These are phyloP conservation scores for Chrysolina oricalcia DNA, from an alignment of 2,888 invertebrate species.

Conservation along the genomic window DNA sequence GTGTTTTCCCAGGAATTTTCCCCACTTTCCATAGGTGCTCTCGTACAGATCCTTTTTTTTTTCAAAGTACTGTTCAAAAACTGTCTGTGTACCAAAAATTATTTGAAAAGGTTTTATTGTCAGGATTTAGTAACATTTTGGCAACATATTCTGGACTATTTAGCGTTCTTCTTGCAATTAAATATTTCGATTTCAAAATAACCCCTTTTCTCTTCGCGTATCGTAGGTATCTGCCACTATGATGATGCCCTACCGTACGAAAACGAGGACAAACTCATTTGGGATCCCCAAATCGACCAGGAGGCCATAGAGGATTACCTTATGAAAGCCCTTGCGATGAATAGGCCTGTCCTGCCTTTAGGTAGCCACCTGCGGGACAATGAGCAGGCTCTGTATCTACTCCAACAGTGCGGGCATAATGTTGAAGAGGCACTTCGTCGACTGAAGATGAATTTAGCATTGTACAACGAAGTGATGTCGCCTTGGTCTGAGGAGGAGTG, in stretches of 20 bases:
- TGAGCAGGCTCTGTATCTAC: slow-evolving; percentile 90
- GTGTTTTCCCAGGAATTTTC: too few species aligned
- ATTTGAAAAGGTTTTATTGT: too few species aligned
- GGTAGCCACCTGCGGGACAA: slow-evolving; percentile 90
- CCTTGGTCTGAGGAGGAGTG: slow-evolving; percentile 98
- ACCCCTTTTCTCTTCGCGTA: too few species aligned
- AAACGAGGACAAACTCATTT: slow-evolving; percentile 95
- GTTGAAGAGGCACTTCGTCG: slow-evolving; percentile 92
- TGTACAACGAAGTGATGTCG: slow-evolving; percentile 76
- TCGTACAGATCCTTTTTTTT: too few species aligned
- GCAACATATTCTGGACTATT: too few species aligned
- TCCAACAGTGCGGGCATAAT: slow-evolving; percentile 96
- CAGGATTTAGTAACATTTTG: too few species aligned
- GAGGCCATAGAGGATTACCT: slow-evolving; percentile 87
- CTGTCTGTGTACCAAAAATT: too few species aligned
- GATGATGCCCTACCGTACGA: slow-evolving; percentile 95
- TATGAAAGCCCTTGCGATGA: slow-evolving; percentile 73
- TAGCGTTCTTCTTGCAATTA: too few species aligned
- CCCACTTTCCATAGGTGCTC: too few species aligned
- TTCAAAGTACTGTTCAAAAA: too few species aligned
- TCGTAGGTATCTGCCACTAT: slow-evolving; percentile 89
- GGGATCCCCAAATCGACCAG: slow-evolving; percentile 90
- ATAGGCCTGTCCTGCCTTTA: slow-evolving; percentile 76
- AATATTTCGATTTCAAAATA: too few species aligned
- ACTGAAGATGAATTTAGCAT: slow-evolving; percentile 72